These are phyloP conservation scores for Andrena fulva DNA, from an alignment of 2,888 invertebrate genomes.

Conservation along the genomic window DNA sequence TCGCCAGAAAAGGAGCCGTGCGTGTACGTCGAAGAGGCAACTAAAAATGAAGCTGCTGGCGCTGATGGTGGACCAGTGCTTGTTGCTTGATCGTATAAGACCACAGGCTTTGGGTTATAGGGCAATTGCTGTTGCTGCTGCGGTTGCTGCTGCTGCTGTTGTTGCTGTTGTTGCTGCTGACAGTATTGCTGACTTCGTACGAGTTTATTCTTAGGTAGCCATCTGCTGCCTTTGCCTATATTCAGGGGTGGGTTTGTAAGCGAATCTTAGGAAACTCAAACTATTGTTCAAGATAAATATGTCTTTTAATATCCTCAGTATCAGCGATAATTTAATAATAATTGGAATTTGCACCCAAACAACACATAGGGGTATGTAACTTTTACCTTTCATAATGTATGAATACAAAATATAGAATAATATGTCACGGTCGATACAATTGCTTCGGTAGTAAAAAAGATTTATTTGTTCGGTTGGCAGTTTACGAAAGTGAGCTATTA, in stretches of 20 bases:
- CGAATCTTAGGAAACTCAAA: conserved; percentile 22
- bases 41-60: conserved; percentile 73
- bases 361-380: too few relatives aligned
- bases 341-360: too few relatives aligned
- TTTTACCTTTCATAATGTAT: too few relatives aligned
- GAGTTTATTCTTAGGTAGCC: conserved; percentile 77
- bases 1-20: conserved; percentile 74
- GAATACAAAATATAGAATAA: background rate
- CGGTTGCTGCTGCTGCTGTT: conserved; percentile 63
- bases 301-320: background rate
- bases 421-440: background rate
- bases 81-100: conserved; percentile 75
- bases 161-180: conserved; percentile 70
- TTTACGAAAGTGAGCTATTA: too few relatives aligned
- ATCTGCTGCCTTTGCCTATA: conserved; percentile 74
- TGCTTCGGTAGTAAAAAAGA: too few relatives aligned
- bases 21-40: conserved; percentile 75
- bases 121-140: conserved; percentile 66
- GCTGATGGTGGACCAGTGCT: conserved; percentile 60
- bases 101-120: conserved; percentile 75
- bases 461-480: too few relatives aligned
- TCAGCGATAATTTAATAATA: too few relatives aligned
- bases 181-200: conserved; percentile 71
- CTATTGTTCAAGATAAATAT: conserved; percentile 5
- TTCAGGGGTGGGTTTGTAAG: conserved; percentile 27